A percentile compares a stretch with the other conserved stretches of the same genome.
phyloP scores from a whole-genome alignment of 2,113 vertebrate genomes.

The Myrmophylax atrothorax region DNA sequence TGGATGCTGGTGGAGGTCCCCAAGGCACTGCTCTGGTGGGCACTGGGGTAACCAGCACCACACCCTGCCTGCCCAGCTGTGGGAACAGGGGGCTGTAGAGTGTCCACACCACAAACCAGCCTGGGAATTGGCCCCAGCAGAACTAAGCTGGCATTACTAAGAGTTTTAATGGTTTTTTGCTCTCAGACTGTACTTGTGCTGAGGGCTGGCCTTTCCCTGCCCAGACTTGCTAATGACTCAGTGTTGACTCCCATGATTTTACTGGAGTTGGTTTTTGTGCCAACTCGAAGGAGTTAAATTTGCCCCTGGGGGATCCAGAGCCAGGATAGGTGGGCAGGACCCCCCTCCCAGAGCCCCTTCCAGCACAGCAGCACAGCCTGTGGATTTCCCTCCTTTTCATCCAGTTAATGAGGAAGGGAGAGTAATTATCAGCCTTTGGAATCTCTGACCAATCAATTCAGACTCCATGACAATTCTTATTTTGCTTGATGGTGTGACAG shows the following conservation, averaged over 20 bases:
- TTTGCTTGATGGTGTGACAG: not conserved
- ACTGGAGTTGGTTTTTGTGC: not conserved
- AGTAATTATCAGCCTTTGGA: not conserved
- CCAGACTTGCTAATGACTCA: not conserved
- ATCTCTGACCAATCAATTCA: conserved; percentile 21
- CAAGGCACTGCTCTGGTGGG: fast-evolving
- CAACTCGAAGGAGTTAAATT: not conserved
- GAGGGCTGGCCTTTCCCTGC: not conserved
- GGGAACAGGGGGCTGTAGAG: not conserved
- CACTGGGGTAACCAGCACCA: not conserved
- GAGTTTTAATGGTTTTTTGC: not conserved
- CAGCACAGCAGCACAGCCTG: not conserved
- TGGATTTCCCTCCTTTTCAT: not conserved
- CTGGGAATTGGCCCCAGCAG: not conserved
- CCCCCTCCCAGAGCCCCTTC: not conserved
- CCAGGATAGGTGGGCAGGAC: not conserved
- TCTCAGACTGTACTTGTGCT: not conserved
- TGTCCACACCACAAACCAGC: not conserved
- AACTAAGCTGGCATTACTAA: not conserved
- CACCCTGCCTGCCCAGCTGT: not conserved
- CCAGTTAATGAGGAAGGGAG: not conserved
- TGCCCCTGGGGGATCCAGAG: not conserved
- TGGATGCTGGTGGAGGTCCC: fast-evolving
- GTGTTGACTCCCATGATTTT: not conserved
- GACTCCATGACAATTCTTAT: not conserved